Base-by-base conservation (phyloP, 2,888 invertebrate species). In the Clusia tigrina region DNA sequence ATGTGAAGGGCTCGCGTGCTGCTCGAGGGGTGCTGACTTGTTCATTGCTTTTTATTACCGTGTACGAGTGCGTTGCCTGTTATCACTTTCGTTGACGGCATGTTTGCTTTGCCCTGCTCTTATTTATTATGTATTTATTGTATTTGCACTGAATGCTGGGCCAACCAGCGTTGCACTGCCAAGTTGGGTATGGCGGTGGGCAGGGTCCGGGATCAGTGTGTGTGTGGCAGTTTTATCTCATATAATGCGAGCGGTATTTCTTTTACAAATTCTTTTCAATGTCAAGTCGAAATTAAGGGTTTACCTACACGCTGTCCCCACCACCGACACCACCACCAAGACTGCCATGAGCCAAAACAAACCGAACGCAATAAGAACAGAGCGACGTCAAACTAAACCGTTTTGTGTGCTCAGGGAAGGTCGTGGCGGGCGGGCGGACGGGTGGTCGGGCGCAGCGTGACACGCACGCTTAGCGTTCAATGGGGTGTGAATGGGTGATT, bases 241-340 rank as follows among this genome's bases (percentile, higher is more conserved):
- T 55, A 60, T 51, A 38, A 52, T 52, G 42, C 42, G 54, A 38
- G 54, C 42, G 59, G 38, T 18, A 54, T 25, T 58, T 51, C 37
- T 32, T 18, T 32, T 6, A 26, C 46, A 67, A 63, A 55, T 65
- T 51, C 55, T 70, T 68, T 70, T 70, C 68, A 70, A 68, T 70
- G 69, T 68, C 69, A 68, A 68, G 38, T 64, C 38, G 37, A 58
- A 62, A 48, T 54, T 20, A 51, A 58, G 32, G 17, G 26, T 17
- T 42, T n/a, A n/a, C 42, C 42, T 3, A 32, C 32, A n/a, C n/a
- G n/a, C n/a, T n/a, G n/a, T n/a, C n/a, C n/a, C n/a, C n/a, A n/a
- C n/a, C n/a, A n/a, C n/a, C n/a, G n/a, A n/a, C n/a, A n/a, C n/a
- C n/a, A n/a, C n/a, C n/a, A n/a, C n/a, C n/a, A n/a, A n/a, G n/a